Evolutionary conservation across 2,797 vertebrate species (phyloP).

Genomic region (Eidolon dupreanum): DNA sequence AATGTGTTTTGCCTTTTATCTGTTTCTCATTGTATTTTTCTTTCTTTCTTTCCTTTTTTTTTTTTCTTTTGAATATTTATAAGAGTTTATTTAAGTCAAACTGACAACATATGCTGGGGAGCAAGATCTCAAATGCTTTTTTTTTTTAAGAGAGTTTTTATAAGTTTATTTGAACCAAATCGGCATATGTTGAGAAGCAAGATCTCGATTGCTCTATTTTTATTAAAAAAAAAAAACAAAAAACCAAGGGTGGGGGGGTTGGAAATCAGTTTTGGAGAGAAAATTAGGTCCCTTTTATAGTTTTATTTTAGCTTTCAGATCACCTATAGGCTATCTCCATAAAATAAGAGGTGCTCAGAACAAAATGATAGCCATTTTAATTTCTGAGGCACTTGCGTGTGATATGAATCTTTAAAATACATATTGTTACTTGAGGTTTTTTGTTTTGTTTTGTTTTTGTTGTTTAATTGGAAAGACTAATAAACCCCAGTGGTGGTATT

Average conservation of each 20-base stretch:
- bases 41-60: too few species aligned
- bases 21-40: constrained; percentile 32
- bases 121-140: background rate
- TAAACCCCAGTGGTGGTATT: constrained; percentile 51
- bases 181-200: too few species aligned
- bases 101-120: too few species aligned
- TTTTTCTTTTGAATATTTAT: too few species aligned
- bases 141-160: background rate
- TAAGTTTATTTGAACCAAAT: too few species aligned
- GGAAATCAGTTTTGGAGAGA: background rate
- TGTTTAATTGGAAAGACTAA: constrained; percentile 40
- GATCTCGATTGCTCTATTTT: background rate
- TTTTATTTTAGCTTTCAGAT: constrained; percentile 59
- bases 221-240: constrained; percentile 14
- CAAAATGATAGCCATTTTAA: constrained; percentile 23
- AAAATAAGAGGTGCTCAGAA: background rate
- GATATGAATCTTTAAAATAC: constrained; percentile 54
- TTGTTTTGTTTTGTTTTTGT: background rate
- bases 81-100: too few species aligned
- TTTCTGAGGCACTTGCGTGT: constrained; percentile 22
- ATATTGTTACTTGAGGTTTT: background rate
- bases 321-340: background rate
- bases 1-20: constrained; percentile 13
- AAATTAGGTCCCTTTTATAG: background rate
- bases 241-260: background rate